Evolutionary conservation across 2,888 invertebrate genomes (phyloP).

Genomic region (Hyppa rectilinea): DNA sequence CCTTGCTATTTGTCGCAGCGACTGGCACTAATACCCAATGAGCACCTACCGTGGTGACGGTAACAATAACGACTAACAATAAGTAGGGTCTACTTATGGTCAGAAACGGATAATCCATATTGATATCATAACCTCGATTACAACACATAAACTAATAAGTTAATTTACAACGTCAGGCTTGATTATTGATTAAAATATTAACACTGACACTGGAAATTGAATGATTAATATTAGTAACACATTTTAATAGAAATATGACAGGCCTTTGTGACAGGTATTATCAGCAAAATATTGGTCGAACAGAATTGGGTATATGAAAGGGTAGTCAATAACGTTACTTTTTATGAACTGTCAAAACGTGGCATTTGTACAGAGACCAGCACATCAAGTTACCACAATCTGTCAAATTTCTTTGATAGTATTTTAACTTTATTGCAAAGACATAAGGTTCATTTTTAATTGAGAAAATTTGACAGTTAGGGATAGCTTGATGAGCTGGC

Average conservation of each 20-base stretch:
- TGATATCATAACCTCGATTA: constrained; percentile 52
- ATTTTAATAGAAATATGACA: constrained; percentile 38
- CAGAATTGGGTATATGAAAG: too few relatives aligned
- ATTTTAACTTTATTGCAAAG: too few relatives aligned
- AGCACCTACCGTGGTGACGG: neutral
- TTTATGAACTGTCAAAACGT: too few relatives aligned
- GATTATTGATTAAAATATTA: constrained; percentile 40
- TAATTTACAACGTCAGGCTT: constrained; percentile 39
- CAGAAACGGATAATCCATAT: constrained; percentile 53
- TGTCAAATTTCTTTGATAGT: too few relatives aligned
- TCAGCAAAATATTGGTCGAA: neutral
- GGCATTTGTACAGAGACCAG: too few relatives aligned
- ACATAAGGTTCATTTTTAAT: too few relatives aligned
- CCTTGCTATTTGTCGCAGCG: too few relatives aligned
- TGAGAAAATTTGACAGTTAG: too few relatives aligned
- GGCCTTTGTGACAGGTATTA: constrained; percentile 20
- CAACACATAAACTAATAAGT: constrained; percentile 50
- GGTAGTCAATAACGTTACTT: too few relatives aligned
- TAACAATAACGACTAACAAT: constrained; percentile 33
- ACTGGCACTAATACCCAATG: constrained; percentile 41
- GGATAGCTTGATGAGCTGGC: too few relatives aligned
- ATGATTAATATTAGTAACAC: constrained; percentile 7
- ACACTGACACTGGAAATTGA: constrained; percentile 22
- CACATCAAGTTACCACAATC: too few relatives aligned
- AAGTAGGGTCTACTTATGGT: constrained; percentile 44